Evolutionary conservation across 2,113 vertebrate genomes (phyloP).

Genomic region (Neogobius melanostomus): DNA sequence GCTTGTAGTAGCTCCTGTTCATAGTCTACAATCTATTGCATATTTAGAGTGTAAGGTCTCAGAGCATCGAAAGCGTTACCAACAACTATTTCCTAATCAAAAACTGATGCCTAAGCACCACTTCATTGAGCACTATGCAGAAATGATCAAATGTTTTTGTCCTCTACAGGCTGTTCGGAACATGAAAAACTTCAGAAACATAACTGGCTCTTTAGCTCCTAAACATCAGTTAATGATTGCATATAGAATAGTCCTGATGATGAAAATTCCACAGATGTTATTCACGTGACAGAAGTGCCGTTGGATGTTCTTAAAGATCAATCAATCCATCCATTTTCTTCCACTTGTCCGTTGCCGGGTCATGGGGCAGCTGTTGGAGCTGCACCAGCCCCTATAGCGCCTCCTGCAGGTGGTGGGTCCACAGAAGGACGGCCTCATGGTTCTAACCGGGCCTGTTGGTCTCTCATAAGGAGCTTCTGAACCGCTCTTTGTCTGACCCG

Average conservation of each 20-base stretch:
- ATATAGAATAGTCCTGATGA: background rate
- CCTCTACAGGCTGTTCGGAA: background rate
- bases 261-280: background rate
- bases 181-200: background rate
- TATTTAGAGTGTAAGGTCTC: slow-evolving; percentile 22
- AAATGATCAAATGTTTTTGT: background rate
- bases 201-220: background rate
- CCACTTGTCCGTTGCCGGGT: no score
- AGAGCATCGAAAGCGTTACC: background rate
- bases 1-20: background rate
- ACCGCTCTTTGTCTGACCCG: no score
- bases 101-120: background rate
- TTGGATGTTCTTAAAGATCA: no score
- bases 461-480: no score
- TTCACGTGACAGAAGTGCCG: background rate
- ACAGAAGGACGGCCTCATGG: no score
- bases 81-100: slow-evolving; percentile 3
- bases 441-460: no score
- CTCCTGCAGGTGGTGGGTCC: no score
- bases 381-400: no score
- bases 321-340: no score
- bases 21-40: background rate
- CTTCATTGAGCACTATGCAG: background rate
- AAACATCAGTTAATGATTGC: background rate
- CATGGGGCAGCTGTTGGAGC: no score